A percentile compares a stretch with the other conserved stretches of the same genome.
Conservation (phyloP, 2,888 invertebrate species). For the Dendrolimus pini region DNA sequence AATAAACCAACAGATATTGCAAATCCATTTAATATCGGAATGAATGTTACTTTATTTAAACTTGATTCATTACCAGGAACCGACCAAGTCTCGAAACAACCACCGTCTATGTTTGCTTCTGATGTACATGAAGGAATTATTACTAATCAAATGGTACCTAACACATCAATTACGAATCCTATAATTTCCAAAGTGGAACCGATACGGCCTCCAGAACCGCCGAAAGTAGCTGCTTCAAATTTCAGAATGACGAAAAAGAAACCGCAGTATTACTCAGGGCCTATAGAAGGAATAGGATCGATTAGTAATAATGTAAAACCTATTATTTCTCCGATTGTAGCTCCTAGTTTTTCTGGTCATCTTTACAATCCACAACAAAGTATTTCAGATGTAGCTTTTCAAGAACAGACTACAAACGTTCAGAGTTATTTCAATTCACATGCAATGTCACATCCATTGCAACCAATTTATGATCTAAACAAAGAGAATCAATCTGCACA, state of each 20-base stretch:
- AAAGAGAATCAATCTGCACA: neutral
- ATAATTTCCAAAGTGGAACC: neutral
- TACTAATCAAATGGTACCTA: neutral
- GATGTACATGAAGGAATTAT: neutral
- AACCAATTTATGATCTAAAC: slow-evolving; percentile 3
- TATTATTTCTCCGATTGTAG: slow-evolving; percentile 32
- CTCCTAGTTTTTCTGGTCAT: slow-evolving; percentile 11
- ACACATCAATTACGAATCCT: neutral
- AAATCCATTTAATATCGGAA: neutral
- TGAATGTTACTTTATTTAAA: neutral
- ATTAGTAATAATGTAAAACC: slow-evolving; percentile 60
- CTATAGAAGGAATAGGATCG: slow-evolving; percentile 58
- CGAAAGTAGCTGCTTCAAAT: slow-evolving; percentile 44
- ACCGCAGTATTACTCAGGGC: slow-evolving; percentile 68
- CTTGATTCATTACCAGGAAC: neutral
- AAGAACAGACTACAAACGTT: neutral
- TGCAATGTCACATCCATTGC: neutral
- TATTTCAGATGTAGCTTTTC: no score
- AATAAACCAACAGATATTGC: neutral
- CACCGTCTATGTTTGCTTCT: neutral
- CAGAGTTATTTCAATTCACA: neutral
- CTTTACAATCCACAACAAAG: slow-evolving; percentile 1
- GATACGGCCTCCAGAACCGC: slow-evolving; percentile 34
- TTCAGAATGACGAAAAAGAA: slow-evolving; percentile 60
- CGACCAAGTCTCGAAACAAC: neutral